Evolutionary conservation across 2,888 invertebrate species (phyloP).

Genomic region (Trissolcus japonicus): DNA sequence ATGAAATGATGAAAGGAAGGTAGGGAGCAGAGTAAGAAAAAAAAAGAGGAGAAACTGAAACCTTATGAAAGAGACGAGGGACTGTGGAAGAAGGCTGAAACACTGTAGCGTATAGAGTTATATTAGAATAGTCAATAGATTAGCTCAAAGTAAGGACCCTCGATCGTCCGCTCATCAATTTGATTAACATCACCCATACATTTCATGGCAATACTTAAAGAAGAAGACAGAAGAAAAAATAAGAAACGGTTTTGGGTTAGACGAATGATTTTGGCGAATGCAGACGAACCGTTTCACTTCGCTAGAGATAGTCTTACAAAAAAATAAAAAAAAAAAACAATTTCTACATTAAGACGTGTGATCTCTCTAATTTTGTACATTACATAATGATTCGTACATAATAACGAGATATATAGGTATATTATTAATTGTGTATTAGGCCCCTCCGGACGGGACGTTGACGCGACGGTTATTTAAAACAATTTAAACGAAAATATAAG

Average conservation of each 20-base stretch:
- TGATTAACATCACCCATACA: slow-evolving; percentile 65
- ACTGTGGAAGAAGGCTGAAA: slow-evolving; percentile 76
- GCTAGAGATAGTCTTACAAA: slow-evolving; percentile 76
- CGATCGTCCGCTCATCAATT: slow-evolving; percentile 69
- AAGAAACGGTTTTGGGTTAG: slow-evolving; percentile 8
- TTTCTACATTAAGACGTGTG: slow-evolving; percentile 76
- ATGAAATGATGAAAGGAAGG: neutral
- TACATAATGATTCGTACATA: slow-evolving; percentile 71
- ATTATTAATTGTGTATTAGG: slow-evolving; percentile 68
- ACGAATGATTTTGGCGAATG: slow-evolving; percentile 18
- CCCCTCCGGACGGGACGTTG: slow-evolving; percentile 53
- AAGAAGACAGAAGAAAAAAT: slow-evolving; percentile 20
- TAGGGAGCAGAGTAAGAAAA: neutral
- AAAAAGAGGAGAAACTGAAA: slow-evolving; percentile 58
- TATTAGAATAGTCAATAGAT: slow-evolving; percentile 71
- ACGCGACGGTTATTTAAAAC: slow-evolving; percentile 12
- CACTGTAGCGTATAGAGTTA: slow-evolving; percentile 70
- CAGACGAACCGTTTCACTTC: slow-evolving; percentile 67
- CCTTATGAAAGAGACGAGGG: slow-evolving; percentile 67
- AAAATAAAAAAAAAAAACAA: slow-evolving; percentile 53
- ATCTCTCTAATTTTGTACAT: slow-evolving; percentile 76
- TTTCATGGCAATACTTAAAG: slow-evolving; percentile 74
- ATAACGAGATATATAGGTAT: slow-evolving; percentile 66
- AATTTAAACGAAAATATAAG: slow-evolving; percentile 19
- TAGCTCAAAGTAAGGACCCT: slow-evolving; percentile 72